Base-by-base conservation (phyloP, 2,797 vertebrate genomes). In the Pyrocephalus nanus region DNA sequence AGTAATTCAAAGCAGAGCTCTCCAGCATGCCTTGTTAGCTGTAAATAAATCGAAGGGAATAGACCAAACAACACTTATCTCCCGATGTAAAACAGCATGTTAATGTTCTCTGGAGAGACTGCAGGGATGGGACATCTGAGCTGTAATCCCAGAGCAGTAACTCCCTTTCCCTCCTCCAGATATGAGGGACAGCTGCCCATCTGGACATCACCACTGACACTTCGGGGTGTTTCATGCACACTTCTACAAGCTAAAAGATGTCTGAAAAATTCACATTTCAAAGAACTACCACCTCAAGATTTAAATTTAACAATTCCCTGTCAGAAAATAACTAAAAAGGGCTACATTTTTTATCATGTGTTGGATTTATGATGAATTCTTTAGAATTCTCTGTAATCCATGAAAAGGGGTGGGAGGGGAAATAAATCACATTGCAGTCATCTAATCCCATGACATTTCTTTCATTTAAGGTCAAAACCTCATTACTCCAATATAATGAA, bases 391-490 rank as follows among this genome's bases (percentile, higher is more conserved):
- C 29, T 40, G 18, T 79, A 88, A 64, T 72, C 11, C 15, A 32
- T 8, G 19, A 25, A 8, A 36, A 36, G 30, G 29, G 53, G 26
- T 0, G 0, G 26, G 66, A 47, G 15, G 40, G 73, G 51, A 72
- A 34, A 32, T n/a, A 72, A 83, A 78, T 36, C 40, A 66, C 53
- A 25, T 27, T 32, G 64, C 42, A 91, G 50, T 82, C 75, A 88
- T 48, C 48, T 86, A 80, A 87, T 87, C 47, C 50, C 71, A 61
- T 66, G 66, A 69, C 47, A 58, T 87, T 92, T 88, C 29, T 71
- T 90, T 83, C 34, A 62, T 70, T 93, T 87, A 65, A 93, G 72
- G 57, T 73, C 81, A 85, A 88, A 91, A 36, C 23, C 72, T 96
- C 72, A 80, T 88, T 84, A 86, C 71, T 88, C 86, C 65, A 72